phyloP scores from a whole-genome alignment of 2,888 invertebrate species.

The Entomobrya multifasciata region DNA sequence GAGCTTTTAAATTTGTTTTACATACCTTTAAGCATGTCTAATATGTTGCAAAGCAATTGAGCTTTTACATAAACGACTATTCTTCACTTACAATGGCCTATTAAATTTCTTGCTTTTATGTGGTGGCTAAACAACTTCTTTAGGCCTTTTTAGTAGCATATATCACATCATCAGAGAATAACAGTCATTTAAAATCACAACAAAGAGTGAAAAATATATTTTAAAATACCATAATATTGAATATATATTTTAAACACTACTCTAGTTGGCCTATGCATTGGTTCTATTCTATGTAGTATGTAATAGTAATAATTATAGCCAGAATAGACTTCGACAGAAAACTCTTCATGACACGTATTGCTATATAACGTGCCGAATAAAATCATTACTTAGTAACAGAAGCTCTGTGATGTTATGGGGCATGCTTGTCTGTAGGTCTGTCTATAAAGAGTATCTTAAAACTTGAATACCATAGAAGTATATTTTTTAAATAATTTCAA shows the following conservation, averaged over 20 bases:
- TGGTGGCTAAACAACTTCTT: conserved; percentile 5
- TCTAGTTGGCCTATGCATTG: background rate
- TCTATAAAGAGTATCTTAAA: too few relatives aligned
- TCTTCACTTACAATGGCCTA: conserved; percentile 47
- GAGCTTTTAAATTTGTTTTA: conserved; percentile 20
- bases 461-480: too few relatives aligned
- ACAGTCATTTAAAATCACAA: conserved; percentile 20
- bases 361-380: background rate
- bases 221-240: too few relatives aligned
- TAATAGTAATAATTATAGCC: too few relatives aligned
- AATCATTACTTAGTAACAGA: background rate
- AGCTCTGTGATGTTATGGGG: too few relatives aligned
- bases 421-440: too few relatives aligned
- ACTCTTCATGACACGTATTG: too few relatives aligned
- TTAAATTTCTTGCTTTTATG: conserved; percentile 47
- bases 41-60: too few relatives aligned
- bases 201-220: background rate
- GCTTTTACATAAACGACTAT: conserved; percentile 50
- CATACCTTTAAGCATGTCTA: too few relatives aligned
- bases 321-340: too few relatives aligned
- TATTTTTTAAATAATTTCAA: too few relatives aligned
- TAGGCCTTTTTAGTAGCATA: background rate
- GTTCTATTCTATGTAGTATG: too few relatives aligned
- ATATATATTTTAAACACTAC: background rate
- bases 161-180: background rate